phyloP scores from a whole-genome alignment of 2,888 invertebrate genomes.

The Chaitophorus viminalis region DNA sequence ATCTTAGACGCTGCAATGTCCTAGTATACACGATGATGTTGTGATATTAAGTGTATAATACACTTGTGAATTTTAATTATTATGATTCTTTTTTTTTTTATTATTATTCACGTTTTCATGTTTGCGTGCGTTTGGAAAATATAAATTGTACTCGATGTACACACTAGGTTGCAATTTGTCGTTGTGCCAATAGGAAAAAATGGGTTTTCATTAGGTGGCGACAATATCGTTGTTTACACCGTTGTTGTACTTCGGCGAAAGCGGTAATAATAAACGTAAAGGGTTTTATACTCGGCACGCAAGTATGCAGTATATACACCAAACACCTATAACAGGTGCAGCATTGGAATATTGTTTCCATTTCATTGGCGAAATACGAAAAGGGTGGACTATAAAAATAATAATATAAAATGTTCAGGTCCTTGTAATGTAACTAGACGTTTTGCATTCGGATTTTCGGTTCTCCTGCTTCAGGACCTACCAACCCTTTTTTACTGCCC shows the following conservation, averaged over 20 bases:
- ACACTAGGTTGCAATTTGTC: not conserved
- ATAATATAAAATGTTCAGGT: slow-evolving; percentile 45
- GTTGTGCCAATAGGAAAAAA: not conserved
- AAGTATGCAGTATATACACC: not conserved
- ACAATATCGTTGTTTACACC: slow-evolving; percentile 20
- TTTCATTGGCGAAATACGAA: slow-evolving; percentile 27
- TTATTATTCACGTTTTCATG: too few relatives aligned
- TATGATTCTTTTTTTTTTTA: too few relatives aligned
- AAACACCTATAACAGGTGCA: not conserved
- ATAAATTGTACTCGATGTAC: not conserved
- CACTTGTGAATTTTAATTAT: too few relatives aligned
- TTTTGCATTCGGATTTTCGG: slow-evolving; percentile 24
- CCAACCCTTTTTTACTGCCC: not conserved
- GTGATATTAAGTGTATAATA: too few relatives aligned
- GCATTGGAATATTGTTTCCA: slow-evolving; percentile 47
- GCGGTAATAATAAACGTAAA: slow-evolving; percentile 3
- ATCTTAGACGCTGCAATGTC: too few relatives aligned
- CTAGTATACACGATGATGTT: too few relatives aligned
- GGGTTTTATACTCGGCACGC: not conserved
- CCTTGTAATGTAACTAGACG: slow-evolving; percentile 30
- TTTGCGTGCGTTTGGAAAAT: not conserved
- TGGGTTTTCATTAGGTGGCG: slow-evolving; percentile 8
- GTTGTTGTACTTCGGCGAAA: not conserved
- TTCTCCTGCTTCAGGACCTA: not conserved
- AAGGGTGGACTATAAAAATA: not conserved